These are phyloP conservation scores for Myopa testacea DNA, from an alignment of 2,888 invertebrate species.

Conservation along the genomic window DNA sequence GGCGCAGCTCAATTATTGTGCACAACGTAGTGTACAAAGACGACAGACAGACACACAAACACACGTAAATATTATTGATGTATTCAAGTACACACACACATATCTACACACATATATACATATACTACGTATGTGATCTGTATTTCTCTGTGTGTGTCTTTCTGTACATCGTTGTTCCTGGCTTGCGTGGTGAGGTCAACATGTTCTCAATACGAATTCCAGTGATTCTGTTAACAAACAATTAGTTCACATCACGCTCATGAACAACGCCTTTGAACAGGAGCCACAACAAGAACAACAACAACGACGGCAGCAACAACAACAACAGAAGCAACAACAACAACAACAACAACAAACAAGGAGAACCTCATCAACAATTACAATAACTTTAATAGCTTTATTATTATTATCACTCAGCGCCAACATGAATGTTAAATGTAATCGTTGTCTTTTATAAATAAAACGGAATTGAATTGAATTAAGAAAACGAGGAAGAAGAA, in stretches of 20 bases:
- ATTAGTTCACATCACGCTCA: not conserved
- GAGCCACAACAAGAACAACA: not conserved
- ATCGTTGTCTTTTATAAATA: not conserved
- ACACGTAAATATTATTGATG: not conserved
- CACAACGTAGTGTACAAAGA: not conserved
- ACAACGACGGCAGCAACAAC: not conserved
- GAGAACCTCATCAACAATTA: not conserved
- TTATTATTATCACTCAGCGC: not conserved
- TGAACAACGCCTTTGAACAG: not conserved
- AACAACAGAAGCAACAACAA: not conserved
- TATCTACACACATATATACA: not conserved
- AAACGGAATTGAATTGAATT: not conserved
- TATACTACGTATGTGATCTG: not conserved
- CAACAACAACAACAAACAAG: not conserved
- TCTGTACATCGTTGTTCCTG: not conserved
- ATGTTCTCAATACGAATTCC: not conserved
- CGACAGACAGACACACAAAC: slow-evolving; percentile 29
- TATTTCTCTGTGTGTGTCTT: not conserved
- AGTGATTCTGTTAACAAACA: not conserved
- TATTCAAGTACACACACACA: not conserved
- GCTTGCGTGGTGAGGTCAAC: not conserved
- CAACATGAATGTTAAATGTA: not conserved
- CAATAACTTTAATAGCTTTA: not conserved
- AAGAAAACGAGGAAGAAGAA: not conserved
- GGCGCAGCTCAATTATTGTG: slow-evolving; percentile 60